Conservation (phyloP, 37 sponge, comb jelly and placozoan genomes). For the Aphrocallistes beatrix region DNA sequence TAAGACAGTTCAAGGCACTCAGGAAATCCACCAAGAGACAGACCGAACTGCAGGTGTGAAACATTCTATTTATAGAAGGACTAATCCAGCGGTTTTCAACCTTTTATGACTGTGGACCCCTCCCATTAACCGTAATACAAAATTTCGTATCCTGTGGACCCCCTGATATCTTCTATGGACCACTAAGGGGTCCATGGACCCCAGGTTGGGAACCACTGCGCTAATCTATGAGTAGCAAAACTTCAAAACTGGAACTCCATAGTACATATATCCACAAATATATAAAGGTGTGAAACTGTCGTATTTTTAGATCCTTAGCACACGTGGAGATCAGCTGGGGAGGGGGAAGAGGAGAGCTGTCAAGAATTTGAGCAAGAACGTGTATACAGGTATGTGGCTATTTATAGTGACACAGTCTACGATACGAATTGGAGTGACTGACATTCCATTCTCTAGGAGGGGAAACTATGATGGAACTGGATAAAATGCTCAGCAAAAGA, state of each 20-base stretch:
- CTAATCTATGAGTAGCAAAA: too few relatives aligned
- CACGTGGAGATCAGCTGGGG: neutral
- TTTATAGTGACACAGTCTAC: neutral
- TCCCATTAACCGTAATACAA: too few relatives aligned
- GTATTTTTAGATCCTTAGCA: neutral
- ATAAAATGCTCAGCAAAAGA: neutral
- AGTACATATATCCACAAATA: too few relatives aligned
- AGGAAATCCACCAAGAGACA: neutral
- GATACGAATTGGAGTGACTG: neutral
- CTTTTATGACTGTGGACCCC: too few relatives aligned
- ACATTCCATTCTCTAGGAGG: neutral
- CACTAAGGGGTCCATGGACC: too few relatives aligned
- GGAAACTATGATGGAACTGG: constrained; percentile 14
- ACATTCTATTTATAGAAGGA: too few relatives aligned
- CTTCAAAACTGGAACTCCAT: too few relatives aligned
- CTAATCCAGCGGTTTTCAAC: too few relatives aligned
- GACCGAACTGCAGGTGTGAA: neutral
- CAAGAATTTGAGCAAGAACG: constrained; percentile 12
- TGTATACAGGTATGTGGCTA: neutral
- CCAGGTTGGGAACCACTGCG: too few relatives aligned
- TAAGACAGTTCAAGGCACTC: neutral
- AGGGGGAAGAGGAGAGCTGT: neutral
- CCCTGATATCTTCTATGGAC: too few relatives aligned
- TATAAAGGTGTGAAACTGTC: neutral
- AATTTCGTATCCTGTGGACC: too few relatives aligned